Base-by-base conservation (phyloP, 2,888 invertebrate species). In the Lepidonotus clava region DNA sequence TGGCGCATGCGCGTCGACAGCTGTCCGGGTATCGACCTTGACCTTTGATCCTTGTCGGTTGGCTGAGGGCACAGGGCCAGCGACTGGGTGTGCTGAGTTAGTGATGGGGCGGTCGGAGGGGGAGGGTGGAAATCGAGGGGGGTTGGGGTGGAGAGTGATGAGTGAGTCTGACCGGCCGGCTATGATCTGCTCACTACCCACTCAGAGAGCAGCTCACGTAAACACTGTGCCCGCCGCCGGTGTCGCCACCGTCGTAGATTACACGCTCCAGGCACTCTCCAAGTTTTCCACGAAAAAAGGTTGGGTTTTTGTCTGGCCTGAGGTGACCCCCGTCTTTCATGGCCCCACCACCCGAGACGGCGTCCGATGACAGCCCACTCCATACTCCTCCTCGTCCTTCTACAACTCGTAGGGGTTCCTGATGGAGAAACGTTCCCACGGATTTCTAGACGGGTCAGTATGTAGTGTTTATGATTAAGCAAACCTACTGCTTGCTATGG, bases 211-310 rank as follows among this genome's bases (percentile, higher is more conserved):
- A 46, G 8, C 14, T 11, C 28, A 28, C 24, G 28, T 61, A 61
- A 61, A 61, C 61, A 61, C 61, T 24, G 6, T 32, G 28, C 28
- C 61, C 24, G 61, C 61, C 61, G 61, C 61, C 24, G 24, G 24
- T 24, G 61, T 61, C 61, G 61, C 61, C 28, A 28, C 61, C 24
- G 61, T 61, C 61, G 61, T 61, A 61, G 61, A 61, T 61, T 61
- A 61, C 61, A 61, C 28, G 24, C 28, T 28, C 61, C 61, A 61
- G 61, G 0, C 61, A 46, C 46, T 11, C 46, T 18, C 46, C 28
- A 8, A 28, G 24, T 61, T 61, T 61, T 28, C 61, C 24, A n/a
- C 61, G 1, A 24, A 6, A 5, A 18, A 53, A 24, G 28, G 28
- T 2, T n/a, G 14, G 61, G 4, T 61, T 28, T 61, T 61, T 28